Evolutionary conservation across 2,888 invertebrate genomes (phyloP), one percentile per base, ranked within the genome.

Genomic region (Encarsia formosa): DNA sequence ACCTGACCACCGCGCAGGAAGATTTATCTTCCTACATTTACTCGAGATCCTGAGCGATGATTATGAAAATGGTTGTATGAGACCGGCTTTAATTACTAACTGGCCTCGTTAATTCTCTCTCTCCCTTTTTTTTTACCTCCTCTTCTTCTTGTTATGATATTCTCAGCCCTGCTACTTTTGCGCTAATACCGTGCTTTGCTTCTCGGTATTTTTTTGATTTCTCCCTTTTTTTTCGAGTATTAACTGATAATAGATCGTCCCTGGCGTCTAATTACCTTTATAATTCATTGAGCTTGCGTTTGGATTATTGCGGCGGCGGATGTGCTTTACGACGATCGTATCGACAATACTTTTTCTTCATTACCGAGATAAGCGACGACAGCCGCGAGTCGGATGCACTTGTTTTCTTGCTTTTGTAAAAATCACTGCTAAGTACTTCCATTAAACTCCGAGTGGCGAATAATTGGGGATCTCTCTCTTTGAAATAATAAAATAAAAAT

Each of bases 291-390:
- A 39, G 34, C 6, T 24, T 32, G 41, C 40, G 24, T 52, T 49
- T 45, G 54, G 48, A 56, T 52, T 48, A 52, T 49, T 52, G 47
- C 43, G 16, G n/a, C n/a, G n/a, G n/a, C n/a, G n/a, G 18, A 40
- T 16, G 31, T 23, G 26, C 20, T 15, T 5, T 24, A 6, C 32
- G n/a, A 35, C 47, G 49, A 54, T 54, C 40, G 11, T 57, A 57
- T 54, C 52, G 49, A 47, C 43, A 43, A 54, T 49, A 54, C 52
- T 57, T 57, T 54, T 57, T 57, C 57, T 57, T 57, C 57, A 54
- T 57, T 57, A 54, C 37, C 5, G 31, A 54, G 54, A 54, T 54
- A 52, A n/a, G 42, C 49, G 54, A 46, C 31, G 54, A 57, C 54
- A 57, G 52, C 22, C 11, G 31, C 29, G 32, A 19, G 5, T 16